Base-by-base conservation (phyloP, 1,140 invertebrate species). In the Drosophila tsacasi region DNA sequence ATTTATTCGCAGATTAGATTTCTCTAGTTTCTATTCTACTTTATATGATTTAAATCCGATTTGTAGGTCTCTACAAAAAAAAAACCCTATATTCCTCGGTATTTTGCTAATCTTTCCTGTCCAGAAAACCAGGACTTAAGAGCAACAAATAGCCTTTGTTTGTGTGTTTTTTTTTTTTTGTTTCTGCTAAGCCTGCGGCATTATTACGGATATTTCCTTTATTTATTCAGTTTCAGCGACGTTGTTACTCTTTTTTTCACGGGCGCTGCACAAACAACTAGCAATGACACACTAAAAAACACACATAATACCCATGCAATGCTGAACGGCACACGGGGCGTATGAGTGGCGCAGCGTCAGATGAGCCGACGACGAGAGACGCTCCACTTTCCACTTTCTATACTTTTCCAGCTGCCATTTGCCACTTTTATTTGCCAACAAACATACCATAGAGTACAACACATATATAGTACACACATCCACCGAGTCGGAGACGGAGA, bases 261-360 rank as follows among this genome's bases (percentile, higher is more conserved):
- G 76, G 76, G 67, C 76, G 55, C 46, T 79, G 76, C 59, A 52
- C 52, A 61, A 52, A 69, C 44, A 77, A 71, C 52, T 77, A 69
- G 58, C 64, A 79, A 63, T 71, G 66, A 71, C 65, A 78, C 30
- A 75, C 39, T 76, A 62, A 76, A 57, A 57, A 61, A 49, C 39
- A 52, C 30, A 40, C 27, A 44, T 55, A 19, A 66, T 37, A 69
- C 40, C 50, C 30, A 40, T 32, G 75, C 27, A 76, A 39, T 35
- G 21, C 30, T 5, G 15, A 17, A 12, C 49, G 49, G 44, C 59
- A 40, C 32, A 35, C 32, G 32, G 32, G 32, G 32, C 32, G 32
- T 35, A 35, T 35, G 32, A 35, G 32, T 35, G 12, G 5, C 32
- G 32, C 32, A 62, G 37, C 65, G 65, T 50, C 44, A 68, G 66